Evolutionary conservation across 2,113 vertebrate genomes (phyloP), one percentile per base, ranked within the genome.

Genomic region (Phocoena sinus): DNA sequence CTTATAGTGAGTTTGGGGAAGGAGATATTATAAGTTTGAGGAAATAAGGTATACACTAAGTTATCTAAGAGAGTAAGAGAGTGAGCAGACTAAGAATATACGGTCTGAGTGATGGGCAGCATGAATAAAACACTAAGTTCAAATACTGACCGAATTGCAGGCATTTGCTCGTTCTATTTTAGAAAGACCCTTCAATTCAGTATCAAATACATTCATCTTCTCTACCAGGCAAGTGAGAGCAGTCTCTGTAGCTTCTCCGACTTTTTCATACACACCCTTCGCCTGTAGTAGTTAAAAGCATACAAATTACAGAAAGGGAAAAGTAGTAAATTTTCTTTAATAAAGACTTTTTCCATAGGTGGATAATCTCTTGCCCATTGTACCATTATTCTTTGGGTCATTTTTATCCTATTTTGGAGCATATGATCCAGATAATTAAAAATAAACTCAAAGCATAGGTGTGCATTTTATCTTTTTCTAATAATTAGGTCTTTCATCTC

Each of bases 131-230:
- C 20, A 67, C 10, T 6, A 83, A 76, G 33, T 13, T 73, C 33
- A 8, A 41, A 76, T 79, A 98, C 99, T 99, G 87, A 99, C 99
- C 92, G 99, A 99, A 91, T 99, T 99, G 97, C 99, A 99, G 95
- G 99, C 99, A 4, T 99, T 99, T 0, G 99, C 99, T 36, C 99
- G 98, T 62, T 99, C 99, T 47, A 99, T 98, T 97, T 98, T 98
- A 18, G 99, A 98, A 36, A 99, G 98, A n/a, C 98, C 99, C 95
- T 99, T 99, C 99, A 97, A 98, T 98, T 99, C 99, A 0, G 99
- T 99, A 97, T 99, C 98, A 77, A 99, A 99, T 73, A 99, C 99
- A 0, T 99, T 99, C 99, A 99, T 99, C 98, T 99, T 99, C 98
- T 99, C 99, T 97, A 99, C 99, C 97, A 99, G 98, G 97, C 99